Conservation (phyloP, 2,113 vertebrate genomes). For the Oncorhynchus clarkii region DNA sequence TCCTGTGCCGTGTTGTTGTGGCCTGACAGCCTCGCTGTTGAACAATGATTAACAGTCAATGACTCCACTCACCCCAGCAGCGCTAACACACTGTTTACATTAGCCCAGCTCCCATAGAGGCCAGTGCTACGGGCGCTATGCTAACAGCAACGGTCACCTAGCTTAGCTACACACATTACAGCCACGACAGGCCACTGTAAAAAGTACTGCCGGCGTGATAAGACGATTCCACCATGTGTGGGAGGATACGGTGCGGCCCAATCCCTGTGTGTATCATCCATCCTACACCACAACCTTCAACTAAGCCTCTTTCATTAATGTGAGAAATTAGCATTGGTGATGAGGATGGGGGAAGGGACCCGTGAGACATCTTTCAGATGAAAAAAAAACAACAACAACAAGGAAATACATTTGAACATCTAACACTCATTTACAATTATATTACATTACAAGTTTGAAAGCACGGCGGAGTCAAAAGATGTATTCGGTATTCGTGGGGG, state of each 20-base stretch:
- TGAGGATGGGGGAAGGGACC: constrained; percentile 59
- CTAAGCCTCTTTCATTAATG: constrained; percentile 73
- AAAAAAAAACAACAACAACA: constrained; percentile 22
- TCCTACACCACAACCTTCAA: constrained; percentile 55
- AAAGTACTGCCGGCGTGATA: constrained; percentile 43
- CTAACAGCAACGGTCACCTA: constrained; percentile 40
- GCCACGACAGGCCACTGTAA: constrained; percentile 37
- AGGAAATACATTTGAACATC: not conserved
- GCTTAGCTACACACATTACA: constrained; percentile 41
- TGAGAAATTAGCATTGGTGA: constrained; percentile 74
- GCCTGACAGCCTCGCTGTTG: constrained; percentile 61
- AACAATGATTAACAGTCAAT: constrained; percentile 76
- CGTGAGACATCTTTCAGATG: constrained; percentile 61
- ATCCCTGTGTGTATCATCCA: constrained; percentile 54
- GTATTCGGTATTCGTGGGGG: not conserved
- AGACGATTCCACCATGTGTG: constrained; percentile 63
- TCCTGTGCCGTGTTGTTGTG: constrained; percentile 56
- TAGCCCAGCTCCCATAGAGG: constrained; percentile 43
- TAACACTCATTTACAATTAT: constrained; percentile 49
- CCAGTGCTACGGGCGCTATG: constrained; percentile 50
- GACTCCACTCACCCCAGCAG: constrained; percentile 64
- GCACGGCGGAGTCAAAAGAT: not conserved
- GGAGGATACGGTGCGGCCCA: constrained; percentile 62
- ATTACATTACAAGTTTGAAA: constrained; percentile 44
- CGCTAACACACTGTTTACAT: constrained; percentile 66